Evolutionary conservation across 2,113 vertebrate species (phyloP).

Genomic region (Chroicocephalus ridibundus): DNA sequence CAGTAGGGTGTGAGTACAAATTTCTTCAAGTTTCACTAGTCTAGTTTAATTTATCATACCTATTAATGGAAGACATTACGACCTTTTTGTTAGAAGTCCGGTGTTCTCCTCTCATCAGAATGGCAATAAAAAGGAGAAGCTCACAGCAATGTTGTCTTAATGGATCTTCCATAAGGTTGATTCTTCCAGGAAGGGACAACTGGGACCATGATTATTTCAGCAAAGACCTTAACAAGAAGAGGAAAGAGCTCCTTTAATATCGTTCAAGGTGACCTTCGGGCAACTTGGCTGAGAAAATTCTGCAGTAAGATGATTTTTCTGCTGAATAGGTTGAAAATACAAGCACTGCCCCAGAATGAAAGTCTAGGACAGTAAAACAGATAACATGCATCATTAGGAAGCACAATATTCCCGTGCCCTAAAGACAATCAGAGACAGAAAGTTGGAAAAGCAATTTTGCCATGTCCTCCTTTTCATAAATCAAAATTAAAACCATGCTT

Average conservation of each 20-base stretch:
- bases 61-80: background rate
- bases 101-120: background rate
- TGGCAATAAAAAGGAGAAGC: background rate
- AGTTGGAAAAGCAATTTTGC: background rate
- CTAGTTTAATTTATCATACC: background rate
- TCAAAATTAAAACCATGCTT: background rate
- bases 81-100: background rate
- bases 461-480: background rate
- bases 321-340: background rate
- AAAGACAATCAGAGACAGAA: background rate
- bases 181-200: background rate
- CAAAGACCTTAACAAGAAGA: background rate
- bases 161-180: background rate
- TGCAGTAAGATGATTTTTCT: background rate
- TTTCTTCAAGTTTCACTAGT: background rate
- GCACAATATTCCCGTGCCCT: background rate
- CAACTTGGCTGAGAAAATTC: background rate
- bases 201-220: background rate
- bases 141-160: background rate
- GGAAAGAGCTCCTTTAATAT: background rate
- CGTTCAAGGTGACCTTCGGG: background rate
- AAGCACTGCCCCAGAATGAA: background rate
- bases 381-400: background rate
- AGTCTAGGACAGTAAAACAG: background rate
- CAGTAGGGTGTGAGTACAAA: no score